These are phyloP conservation scores for Onchidella celtica DNA, from an alignment of 2,888 invertebrate species.

Conservation along the genomic window DNA sequence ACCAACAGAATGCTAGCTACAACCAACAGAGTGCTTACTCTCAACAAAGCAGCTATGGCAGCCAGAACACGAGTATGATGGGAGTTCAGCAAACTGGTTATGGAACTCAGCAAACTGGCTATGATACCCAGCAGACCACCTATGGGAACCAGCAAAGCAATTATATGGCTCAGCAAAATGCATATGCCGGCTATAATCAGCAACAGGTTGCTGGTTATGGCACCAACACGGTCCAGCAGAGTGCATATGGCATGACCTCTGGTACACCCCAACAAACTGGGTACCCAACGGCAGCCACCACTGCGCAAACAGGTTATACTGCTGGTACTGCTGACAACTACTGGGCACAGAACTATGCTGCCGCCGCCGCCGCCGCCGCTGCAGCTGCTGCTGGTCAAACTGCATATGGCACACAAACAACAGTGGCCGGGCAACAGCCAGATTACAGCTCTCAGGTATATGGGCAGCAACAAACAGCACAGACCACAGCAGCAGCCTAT, in stretches of 20 bases:
- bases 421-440: not conserved
- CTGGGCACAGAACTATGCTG: slow-evolving; percentile 34
- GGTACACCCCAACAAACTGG: slow-evolving; percentile 25
- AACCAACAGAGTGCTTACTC: not conserved
- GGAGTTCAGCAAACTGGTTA: slow-evolving; percentile 17
- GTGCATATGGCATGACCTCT: not conserved
- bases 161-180: slow-evolving; percentile 27
- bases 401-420: not conserved
- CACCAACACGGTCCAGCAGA: not conserved
- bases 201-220: not conserved
- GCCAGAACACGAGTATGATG: not conserved
- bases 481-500: slow-evolving; percentile 16
- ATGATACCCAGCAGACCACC: slow-evolving; percentile 26
- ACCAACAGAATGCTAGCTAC: slow-evolving; percentile 34
- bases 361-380: not conserved
- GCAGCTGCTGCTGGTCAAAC: not conserved
- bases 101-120: slow-evolving; percentile 29
- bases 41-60: slow-evolving; percentile 20
- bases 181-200: slow-evolving; percentile 33
- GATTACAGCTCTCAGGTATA: slow-evolving; percentile 32
- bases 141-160: slow-evolving; percentile 19
- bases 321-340: no score
- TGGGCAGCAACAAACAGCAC: slow-evolving; percentile 24
- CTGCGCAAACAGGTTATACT: not conserved
- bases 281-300: not conserved